A percentile compares a stretch with the other conserved stretches of the same genome.
These are phyloP conservation scores for Drosophila auraria DNA, from an alignment of 1,140 invertebrate genomes.

Conservation along the genomic window DNA sequence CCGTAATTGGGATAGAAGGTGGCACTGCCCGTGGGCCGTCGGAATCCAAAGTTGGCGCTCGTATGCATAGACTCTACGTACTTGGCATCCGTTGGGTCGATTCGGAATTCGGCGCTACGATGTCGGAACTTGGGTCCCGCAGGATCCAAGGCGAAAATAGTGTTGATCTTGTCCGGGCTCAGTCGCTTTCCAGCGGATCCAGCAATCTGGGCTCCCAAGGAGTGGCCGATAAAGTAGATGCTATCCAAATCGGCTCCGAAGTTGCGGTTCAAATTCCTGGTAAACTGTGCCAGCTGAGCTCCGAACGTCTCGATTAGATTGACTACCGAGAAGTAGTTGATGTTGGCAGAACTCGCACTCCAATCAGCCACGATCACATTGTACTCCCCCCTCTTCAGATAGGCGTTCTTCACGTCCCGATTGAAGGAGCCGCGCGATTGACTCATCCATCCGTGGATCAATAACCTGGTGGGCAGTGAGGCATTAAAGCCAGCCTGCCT, in stretches of 20 bases:
- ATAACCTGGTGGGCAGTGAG: conserved; percentile 71
- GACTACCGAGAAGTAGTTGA: conserved; percentile 86
- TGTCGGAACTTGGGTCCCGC: conserved; percentile 89
- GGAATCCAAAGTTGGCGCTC: conserved; percentile 87
- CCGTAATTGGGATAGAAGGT: conserved; percentile 92
- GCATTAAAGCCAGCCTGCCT: conserved; percentile 60
- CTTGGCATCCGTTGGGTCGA: conserved; percentile 88
- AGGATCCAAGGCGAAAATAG: conserved; percentile 90
- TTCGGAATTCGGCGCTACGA: conserved; percentile 86
- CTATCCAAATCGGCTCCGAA: conserved; percentile 72
- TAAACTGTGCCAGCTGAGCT: conserved; percentile 81
- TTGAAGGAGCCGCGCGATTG: conserved; percentile 80
- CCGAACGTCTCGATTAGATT: conserved; percentile 85
- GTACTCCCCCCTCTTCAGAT: conserved; percentile 86
- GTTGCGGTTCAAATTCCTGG: conserved; percentile 48
- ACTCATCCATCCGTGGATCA: conserved; percentile 84
- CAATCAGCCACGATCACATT: conserved; percentile 89
- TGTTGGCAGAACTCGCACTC: conserved; percentile 86
- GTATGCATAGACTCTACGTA: conserved; percentile 92
- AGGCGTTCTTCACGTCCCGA: conserved; percentile 85
- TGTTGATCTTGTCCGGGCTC: conserved; percentile 86
- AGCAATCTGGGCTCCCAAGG: conserved; percentile 92
- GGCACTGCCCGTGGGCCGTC: conserved; percentile 87
- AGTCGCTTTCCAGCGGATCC: conserved; percentile 89
- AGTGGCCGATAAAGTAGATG: conserved; percentile 93